A percentile compares a stretch with the other conserved stretches of the same genome.
Evolutionary conservation across 2,888 invertebrate genomes (phyloP).

Genomic region (Dusona sp.): DNA sequence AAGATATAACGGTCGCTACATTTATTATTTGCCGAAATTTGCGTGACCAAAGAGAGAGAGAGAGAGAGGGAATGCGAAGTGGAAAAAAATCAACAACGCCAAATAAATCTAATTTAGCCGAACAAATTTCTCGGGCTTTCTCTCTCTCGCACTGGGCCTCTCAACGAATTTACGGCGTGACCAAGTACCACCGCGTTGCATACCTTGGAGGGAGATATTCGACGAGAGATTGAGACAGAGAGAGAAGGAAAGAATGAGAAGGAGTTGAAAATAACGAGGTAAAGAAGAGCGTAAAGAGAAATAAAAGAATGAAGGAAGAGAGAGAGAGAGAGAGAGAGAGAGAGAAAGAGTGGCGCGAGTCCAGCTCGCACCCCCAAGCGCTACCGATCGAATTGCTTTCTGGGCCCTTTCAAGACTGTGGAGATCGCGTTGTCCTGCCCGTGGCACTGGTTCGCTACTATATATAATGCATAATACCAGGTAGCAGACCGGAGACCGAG

Average conservation of each 20-base stretch:
- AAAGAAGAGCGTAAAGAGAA: slow-evolving; percentile 64
- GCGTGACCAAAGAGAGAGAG: slow-evolving; percentile 34
- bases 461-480: slow-evolving; percentile 64
- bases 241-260: slow-evolving; percentile 41
- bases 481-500: slow-evolving; percentile 50
- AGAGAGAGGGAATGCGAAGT: not conserved
- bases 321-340: not conserved
- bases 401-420: slow-evolving; percentile 23
- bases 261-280: slow-evolving; percentile 65
- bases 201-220: slow-evolving; percentile 56
- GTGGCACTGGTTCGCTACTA: slow-evolving; percentile 49
- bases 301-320: slow-evolving; percentile 20
- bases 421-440: slow-evolving; percentile 48
- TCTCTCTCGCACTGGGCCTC: slow-evolving; percentile 26
- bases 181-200: slow-evolving; percentile 62
- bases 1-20: slow-evolving; percentile 25
- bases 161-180: slow-evolving; percentile 65
- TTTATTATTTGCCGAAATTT: slow-evolving; percentile 45
- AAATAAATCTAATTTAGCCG: slow-evolving; percentile 64
- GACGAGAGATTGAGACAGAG: slow-evolving; percentile 41
- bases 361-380: slow-evolving; percentile 65
- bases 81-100: slow-evolving; percentile 44
- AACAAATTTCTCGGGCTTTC: slow-evolving; percentile 60
- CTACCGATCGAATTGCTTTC: slow-evolving; percentile 68
- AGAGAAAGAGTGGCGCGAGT: slow-evolving; percentile 55